Base-by-base conservation (phyloP, 1,140 invertebrate genomes). In the Eubasilissa regina region DNA sequence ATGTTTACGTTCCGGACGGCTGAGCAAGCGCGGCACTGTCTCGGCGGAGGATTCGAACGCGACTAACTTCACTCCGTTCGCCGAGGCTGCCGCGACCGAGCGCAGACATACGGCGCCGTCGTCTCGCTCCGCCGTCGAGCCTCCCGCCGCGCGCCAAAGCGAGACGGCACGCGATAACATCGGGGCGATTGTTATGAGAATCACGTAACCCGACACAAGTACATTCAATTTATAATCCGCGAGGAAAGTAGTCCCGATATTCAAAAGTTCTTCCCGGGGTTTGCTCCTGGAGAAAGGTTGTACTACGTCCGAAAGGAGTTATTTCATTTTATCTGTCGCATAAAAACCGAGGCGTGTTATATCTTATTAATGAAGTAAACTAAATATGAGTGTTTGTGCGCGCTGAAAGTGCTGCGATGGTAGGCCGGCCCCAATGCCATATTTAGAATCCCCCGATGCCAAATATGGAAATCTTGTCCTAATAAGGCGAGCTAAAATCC, bases 391-490 rank as follows among this genome's bases (percentile, higher is more conserved):
- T 3, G 64, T 45, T 13, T 53, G 47, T 75, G 74, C 81, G 87
- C 87, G 88, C 84, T 89, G 87, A 87, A 85, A 85, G 88, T 89
- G 88, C 88, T 56, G 78, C 80, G 82, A 83, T 84, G 84, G 70
- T 84, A 83, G 89, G 92, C 92, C 92, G 89, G 90, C 90, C 90
- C 91, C 90, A 90, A 89, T 91, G 90, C 93, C 93, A 92, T 93
- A 93, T 93, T 93, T 93, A 93, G 92, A 92, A 90, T 87, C 90
- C 90, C 89, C 89, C 91, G 91, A 89, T 92, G 87, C 92, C 92
- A 91, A 93, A 93, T 93, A 93, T 90, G 92, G 93, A 87, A 91
- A 91, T 91, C 89, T 91, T 84, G 89, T 90, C 92, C 92, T 92
- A 92, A 93, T 92, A 92, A 91, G 92, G 92, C 90, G 89, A 91